Evolutionary conservation across 2,888 invertebrate genomes (phyloP), one percentile per base, ranked within the genome.

Genomic region (Platynereis dumerilii): DNA sequence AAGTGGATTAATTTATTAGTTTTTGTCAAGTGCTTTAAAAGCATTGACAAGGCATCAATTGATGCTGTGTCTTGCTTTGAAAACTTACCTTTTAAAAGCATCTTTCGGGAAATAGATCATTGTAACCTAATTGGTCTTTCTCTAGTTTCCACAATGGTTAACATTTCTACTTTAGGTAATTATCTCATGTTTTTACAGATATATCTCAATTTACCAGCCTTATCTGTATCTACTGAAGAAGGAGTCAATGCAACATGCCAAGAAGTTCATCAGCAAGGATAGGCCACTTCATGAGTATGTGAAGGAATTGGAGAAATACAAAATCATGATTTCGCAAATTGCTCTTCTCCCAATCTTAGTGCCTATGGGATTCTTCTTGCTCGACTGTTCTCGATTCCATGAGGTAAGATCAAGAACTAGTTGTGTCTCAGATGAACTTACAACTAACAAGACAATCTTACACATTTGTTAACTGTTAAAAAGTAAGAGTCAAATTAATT

Each of bases 281-380:
- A 75, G 74, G 2, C 73, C 79, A 0, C 75, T 83, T n/a, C 61
- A 76, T 17, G 81, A 82, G 39, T 83, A 80, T 66, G 73, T 76
- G 5, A 62, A 69, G 7, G 80, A 80, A 69, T 77, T 83, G 20
- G 82, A 83, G 61, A 78, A 76, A 39, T 67, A 82, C 54, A 81
- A 81, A 70, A 72, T 69, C 44, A 76, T 82, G 76, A 77, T 75
- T 22, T 72, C 73, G 12, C 76, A 77, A 42, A 72, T 83, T 1
- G 76, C 73, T 7, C 79, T 80, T 1, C 74, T 83, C 24, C 82
- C 83, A 42, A 78, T 80, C 24, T 74, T 72, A 58, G 74, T 83
- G 12, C 82, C 82, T 12, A 81, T 83, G 82, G 76, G 81, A 70
- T 69, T 83, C 67, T 83, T 80, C 71, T 69, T 80, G 24, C 66